Evolutionary conservation across 2,113 vertebrate species (phyloP).

Genomic region (Oncorhynchus masou): DNA sequence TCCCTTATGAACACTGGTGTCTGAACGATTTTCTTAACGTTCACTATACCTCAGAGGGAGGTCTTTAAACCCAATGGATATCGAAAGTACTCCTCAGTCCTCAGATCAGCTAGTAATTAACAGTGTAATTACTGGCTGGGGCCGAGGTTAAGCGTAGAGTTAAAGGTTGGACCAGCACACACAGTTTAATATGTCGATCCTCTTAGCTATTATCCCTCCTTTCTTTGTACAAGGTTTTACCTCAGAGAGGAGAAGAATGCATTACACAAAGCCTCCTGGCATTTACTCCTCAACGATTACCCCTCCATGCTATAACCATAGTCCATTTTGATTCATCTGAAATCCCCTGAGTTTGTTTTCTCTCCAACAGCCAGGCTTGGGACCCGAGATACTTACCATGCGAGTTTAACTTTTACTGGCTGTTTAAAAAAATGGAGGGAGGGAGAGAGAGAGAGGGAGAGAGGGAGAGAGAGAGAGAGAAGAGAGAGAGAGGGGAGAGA

Average conservation of each 20-base stretch:
- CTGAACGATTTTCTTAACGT: conserved; percentile 22
- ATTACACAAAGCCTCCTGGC: conserved; percentile 67
- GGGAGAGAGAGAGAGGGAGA: neutral
- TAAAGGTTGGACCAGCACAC: conserved; percentile 67
- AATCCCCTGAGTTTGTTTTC: conserved; percentile 49
- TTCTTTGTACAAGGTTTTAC: conserved; percentile 59
- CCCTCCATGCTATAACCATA: conserved; percentile 43
- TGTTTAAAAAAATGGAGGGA: conserved; percentile 26
- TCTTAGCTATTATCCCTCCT: conserved; percentile 67
- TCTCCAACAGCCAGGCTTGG: conserved; percentile 47
- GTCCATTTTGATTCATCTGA: conserved; percentile 69
- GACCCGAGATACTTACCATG: conserved; percentile 54
- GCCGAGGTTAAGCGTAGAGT: conserved; percentile 65
- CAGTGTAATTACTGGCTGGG: conserved; percentile 62
- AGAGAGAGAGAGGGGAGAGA: no score
- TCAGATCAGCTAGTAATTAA: conserved; percentile 69
- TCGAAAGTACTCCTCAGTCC: conserved; percentile 22
- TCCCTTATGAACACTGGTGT: conserved; percentile 27
- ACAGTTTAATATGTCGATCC: conserved; percentile 66
- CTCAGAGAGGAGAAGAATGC: conserved; percentile 62
- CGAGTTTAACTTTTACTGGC: conserved; percentile 68
- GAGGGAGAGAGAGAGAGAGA: no score
- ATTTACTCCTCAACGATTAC: conserved; percentile 71
- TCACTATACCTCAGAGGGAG: conserved; percentile 39
- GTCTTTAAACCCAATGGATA: conserved; percentile 45